phyloP scores from a whole-genome alignment of 1,140 invertebrate species.

The Bilobella aurantiaca region DNA sequence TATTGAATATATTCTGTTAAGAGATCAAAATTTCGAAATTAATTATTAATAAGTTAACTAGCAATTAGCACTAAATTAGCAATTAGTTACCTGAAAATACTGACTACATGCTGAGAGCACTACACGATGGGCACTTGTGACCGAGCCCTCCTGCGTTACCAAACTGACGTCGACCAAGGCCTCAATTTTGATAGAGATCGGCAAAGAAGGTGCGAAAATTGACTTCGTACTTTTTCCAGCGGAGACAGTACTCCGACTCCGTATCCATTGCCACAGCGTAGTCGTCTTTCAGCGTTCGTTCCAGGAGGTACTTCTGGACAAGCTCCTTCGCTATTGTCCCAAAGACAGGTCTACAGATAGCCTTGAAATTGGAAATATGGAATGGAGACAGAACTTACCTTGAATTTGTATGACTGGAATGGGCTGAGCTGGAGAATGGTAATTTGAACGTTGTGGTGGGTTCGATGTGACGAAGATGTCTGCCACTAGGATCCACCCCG shows the following conservation, averaged over 20 bases:
- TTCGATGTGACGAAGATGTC: not conserved
- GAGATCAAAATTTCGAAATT: constrained; percentile 66
- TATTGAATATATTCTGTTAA: not conserved
- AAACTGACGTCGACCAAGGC: not conserved
- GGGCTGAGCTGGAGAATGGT: not conserved
- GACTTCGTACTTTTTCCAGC: not conserved
- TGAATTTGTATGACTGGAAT: too few species aligned
- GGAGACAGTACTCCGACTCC: constrained; percentile 4
- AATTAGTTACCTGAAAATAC: constrained; percentile 82
- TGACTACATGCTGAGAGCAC: constrained; percentile 86
- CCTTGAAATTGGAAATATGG: not conserved
- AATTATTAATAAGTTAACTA: too few species aligned
- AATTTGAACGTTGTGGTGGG: too few species aligned
- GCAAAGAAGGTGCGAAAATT: not conserved
- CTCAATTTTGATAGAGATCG: constrained; percentile 1
- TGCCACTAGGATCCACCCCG: not conserved
- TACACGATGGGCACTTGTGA: constrained; percentile 85
- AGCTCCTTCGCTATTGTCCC: too few species aligned
- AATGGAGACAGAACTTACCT: not conserved
- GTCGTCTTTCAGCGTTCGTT: too few species aligned
- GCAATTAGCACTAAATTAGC: too few species aligned
- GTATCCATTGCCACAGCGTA: not conserved
- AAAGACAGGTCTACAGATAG: too few species aligned
- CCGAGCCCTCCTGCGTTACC: not conserved
- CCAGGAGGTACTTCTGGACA: too few species aligned